phyloP scores from a whole-genome alignment of 2,797 vertebrate species.

The Zenarchopterus dispar region DNA sequence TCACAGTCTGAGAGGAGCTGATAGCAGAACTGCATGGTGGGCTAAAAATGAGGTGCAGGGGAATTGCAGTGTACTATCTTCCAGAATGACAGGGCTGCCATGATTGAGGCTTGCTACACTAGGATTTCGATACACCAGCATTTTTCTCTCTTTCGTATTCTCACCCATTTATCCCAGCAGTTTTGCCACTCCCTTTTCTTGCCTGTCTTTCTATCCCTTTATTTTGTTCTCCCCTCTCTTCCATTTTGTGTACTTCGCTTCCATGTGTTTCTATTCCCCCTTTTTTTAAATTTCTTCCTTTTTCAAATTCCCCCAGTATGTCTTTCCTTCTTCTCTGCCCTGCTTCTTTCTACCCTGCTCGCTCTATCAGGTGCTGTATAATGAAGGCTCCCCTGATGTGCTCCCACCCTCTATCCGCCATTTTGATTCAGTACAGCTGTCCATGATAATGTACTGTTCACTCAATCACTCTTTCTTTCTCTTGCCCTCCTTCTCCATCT shows the following conservation, averaged over 20 bases:
- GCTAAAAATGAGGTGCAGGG: conserved; percentile 78
- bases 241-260: conserved; percentile 52
- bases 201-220: conserved; percentile 41
- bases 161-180: conserved; percentile 45
- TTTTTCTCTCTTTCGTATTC: conserved; percentile 60
- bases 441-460: conserved; percentile 83
- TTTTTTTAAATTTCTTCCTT: conserved; percentile 17
- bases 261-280: conserved; percentile 28
- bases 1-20: conserved; percentile 73
- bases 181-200: conserved; percentile 60
- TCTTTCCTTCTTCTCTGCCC: conserved; percentile 35
- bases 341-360: conserved; percentile 56
- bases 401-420: conserved; percentile 79
- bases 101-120: conserved; percentile 79
- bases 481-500: conserved; percentile 60
- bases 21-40: conserved; percentile 85
- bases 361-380: conserved; percentile 77
- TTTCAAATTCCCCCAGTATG: conserved; percentile 35
- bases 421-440: conserved; percentile 87
- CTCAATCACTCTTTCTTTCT: conserved; percentile 77
- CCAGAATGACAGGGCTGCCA: conserved; percentile 76
- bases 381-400: conserved; percentile 77
- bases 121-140: conserved; percentile 79
- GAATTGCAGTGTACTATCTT: conserved; percentile 79
- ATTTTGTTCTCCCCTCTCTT: conserved; percentile 38